Percentiles rank a stretch among this genome's conserved stretches.
These are phyloP conservation scores for Hydrochoerus hydrochaeris DNA, from an alignment of 2,113 vertebrate species.

Conservation along the genomic window DNA sequence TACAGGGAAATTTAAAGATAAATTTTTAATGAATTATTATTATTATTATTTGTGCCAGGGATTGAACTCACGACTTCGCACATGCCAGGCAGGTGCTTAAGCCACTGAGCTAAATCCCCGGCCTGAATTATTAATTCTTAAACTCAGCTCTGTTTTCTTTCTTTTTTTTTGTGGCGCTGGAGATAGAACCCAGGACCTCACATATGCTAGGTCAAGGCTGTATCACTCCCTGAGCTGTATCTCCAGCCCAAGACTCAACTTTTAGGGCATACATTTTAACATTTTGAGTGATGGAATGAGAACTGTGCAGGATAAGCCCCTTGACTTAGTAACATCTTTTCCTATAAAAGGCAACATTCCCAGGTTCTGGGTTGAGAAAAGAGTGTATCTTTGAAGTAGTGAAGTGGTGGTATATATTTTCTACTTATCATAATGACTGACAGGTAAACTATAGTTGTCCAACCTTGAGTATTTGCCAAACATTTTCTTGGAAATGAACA, in stretches of 20 bases:
- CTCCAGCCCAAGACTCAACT: background rate
- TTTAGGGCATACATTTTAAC: background rate
- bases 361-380: background rate
- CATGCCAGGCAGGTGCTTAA: too few species aligned
- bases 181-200: too few species aligned
- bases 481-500: slow-evolving; percentile 62
- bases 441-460: background rate
- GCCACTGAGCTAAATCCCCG: too few species aligned
- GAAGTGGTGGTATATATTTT: background rate
- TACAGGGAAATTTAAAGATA: background rate
- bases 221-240: background rate
- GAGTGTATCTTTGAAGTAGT: background rate
- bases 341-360: background rate
- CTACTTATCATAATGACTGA: background rate
- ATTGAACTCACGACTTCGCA: too few species aligned
- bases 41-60: too few species aligned
- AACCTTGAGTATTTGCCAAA: slow-evolving; percentile 34
- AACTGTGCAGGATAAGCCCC: background rate
- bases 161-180: too few species aligned
- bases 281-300: background rate
- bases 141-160: background rate
- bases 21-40: background rate
- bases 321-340: background rate
- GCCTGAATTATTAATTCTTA: too few species aligned
- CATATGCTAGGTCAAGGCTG: background rate